Evolutionary conservation across 2,888 invertebrate species (phyloP).

Genomic region (Patella pellucida): DNA sequence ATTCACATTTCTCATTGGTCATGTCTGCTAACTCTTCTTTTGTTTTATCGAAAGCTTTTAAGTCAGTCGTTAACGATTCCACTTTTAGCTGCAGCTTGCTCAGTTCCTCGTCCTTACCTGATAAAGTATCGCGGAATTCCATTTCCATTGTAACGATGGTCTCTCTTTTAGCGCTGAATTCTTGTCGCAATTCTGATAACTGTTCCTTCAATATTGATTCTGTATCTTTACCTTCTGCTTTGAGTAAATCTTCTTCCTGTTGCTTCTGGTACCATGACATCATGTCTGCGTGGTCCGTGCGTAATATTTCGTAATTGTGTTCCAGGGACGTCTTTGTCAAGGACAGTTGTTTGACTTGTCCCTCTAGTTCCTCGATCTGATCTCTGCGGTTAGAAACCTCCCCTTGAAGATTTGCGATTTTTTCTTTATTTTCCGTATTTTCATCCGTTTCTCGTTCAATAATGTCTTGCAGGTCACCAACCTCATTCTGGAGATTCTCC

Average conservation of each 20-base stretch:
- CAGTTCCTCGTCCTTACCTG: not conserved
- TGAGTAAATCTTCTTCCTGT: not conserved
- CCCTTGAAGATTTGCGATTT: not conserved
- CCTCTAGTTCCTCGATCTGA: not conserved
- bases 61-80: not conserved
- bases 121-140: not conserved
- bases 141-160: slow-evolving; percentile 2
- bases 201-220: slow-evolving; percentile 16
- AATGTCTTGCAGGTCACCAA: not conserved
- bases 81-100: not conserved
- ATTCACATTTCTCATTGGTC: not conserved
- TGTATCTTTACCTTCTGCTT: slow-evolving; percentile 1
- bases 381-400: not conserved
- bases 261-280: slow-evolving; percentile 4
- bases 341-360: not conserved
- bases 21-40: not conserved
- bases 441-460: slow-evolving; percentile 2
- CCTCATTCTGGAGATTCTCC: not conserved
- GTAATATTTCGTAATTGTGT: not conserved
- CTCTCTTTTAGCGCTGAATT: slow-evolving; percentile 5
- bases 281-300: not conserved
- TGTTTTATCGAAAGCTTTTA: not conserved
- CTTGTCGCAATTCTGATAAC: slow-evolving; percentile 6
- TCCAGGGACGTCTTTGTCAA: not conserved
- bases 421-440: slow-evolving; percentile 9